phyloP scores from a whole-genome alignment of 2,797 vertebrate species.

The Lepus oiostolus region DNA sequence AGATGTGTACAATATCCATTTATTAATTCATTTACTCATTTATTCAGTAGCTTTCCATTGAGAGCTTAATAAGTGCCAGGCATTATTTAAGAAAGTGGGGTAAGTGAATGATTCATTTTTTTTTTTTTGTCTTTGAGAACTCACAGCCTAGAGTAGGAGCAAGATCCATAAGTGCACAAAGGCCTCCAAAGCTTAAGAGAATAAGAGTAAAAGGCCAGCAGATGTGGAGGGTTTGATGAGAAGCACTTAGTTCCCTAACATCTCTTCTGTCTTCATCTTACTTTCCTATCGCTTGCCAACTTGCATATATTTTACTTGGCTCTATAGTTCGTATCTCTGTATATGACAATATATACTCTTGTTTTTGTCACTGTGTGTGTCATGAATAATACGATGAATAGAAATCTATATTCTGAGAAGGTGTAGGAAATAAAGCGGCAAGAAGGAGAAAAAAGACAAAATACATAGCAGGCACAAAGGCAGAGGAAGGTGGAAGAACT shows the following conservation, averaged over 20 bases:
- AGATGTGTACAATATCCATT: background rate
- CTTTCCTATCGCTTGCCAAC: background rate
- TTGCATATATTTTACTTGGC: slow-evolving; percentile 22
- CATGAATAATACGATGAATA: slow-evolving; percentile 27
- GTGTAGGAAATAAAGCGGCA: background rate
- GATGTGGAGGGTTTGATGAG: background rate
- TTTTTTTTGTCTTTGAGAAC: background rate
- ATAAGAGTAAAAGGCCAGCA: background rate
- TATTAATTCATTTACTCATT: background rate
- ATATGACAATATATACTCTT: background rate
- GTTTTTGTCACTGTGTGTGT: background rate
- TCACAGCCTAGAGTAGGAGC: background rate
- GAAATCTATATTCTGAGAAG: background rate
- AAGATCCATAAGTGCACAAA: background rate
- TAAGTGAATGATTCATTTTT: slow-evolving; percentile 5
- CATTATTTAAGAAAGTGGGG: background rate
- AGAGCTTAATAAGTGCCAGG: slow-evolving; percentile 7
- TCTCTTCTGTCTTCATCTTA: background rate
- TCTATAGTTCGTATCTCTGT: background rate
- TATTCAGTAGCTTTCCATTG: slow-evolving; percentile 1
- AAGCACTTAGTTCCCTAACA: background rate
- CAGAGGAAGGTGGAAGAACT: background rate
- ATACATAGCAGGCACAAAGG: background rate
- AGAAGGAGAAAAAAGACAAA: background rate
- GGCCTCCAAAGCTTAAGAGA: background rate